These are phyloP conservation scores for Scolopax bukidnonensis DNA, from an alignment of 2,797 vertebrate genomes.

Conservation along the genomic window DNA sequence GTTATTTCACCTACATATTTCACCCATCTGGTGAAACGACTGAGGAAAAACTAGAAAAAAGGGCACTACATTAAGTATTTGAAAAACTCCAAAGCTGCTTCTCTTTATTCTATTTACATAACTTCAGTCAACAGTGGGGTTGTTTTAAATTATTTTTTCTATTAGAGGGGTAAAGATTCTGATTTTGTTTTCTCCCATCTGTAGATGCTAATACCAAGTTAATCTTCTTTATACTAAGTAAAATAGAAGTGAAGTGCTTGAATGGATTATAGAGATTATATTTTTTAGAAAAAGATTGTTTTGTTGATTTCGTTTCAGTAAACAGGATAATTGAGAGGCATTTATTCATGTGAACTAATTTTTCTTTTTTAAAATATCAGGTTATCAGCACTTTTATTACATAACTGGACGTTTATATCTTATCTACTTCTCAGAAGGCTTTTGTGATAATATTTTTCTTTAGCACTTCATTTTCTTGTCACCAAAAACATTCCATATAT, in stretches of 20 bases:
- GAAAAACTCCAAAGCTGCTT: background rate
- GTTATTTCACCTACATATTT: background rate
- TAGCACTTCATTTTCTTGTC: background rate
- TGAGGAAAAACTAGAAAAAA: background rate
- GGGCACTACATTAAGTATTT: background rate
- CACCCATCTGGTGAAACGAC: background rate
- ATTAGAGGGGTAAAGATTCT: background rate
- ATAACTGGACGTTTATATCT: background rate
- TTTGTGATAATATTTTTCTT: background rate
- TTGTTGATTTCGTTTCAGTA: background rate
- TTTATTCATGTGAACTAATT: background rate
- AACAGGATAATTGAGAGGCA: background rate
- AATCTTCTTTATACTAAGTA: background rate
- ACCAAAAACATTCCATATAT: background rate
- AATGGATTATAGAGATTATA: conserved; percentile 14
- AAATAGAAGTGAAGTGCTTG: conserved; percentile 12
- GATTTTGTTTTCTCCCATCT: background rate
- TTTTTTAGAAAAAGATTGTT: background rate
- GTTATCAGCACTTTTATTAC: background rate
- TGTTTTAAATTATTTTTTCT: background rate
- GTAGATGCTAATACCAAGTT: background rate
- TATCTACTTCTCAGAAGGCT: background rate
- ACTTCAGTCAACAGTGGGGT: background rate
- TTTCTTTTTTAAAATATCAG: background rate
- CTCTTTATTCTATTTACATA: background rate